Conservation (phyloP, 2,888 invertebrate species). For the Meiosimyza decipiens region DNA sequence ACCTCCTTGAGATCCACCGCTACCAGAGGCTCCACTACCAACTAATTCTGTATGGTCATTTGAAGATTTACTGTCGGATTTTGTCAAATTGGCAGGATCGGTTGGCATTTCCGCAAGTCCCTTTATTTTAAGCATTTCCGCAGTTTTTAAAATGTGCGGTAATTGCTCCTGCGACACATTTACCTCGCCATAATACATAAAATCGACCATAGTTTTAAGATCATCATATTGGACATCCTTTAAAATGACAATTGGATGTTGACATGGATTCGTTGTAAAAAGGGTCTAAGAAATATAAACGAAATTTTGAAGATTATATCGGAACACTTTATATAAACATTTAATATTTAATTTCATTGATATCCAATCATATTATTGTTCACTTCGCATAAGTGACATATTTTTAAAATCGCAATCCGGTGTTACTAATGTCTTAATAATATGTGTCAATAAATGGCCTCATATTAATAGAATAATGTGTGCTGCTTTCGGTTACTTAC, state of each 20-base stretch:
- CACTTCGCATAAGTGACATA: not conserved
- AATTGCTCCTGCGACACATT: constrained; percentile 90
- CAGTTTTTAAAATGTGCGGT: constrained; percentile 82
- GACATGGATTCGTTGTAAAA: constrained; percentile 87
- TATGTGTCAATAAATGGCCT: not conserved
- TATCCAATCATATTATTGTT: not conserved
- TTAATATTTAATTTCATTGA: not conserved
- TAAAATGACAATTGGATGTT: constrained; percentile 89
- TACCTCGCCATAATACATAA: constrained; percentile 93
- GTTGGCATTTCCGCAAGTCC: constrained; percentile 89
- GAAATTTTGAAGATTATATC: too few species aligned
- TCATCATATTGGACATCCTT: constrained; percentile 90
- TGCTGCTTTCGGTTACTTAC: constrained; percentile 66
- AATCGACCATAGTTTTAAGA: constrained; percentile 88
- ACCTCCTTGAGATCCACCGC: constrained; percentile 55
- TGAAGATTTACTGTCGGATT: constrained; percentile 74
- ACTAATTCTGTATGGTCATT: constrained; percentile 68
- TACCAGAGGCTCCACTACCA: constrained; percentile 58
- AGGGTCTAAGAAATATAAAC: constrained; percentile 71
- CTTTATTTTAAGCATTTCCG: constrained; percentile 88
- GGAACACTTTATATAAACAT: not conserved
- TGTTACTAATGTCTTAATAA: not conserved
- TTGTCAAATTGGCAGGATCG: constrained; percentile 78
- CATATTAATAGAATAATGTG: not conserved
- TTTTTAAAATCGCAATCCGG: too few species aligned